Evolutionary conservation across 2,888 invertebrate genomes (phyloP).

Genomic region (Netelia melanura): DNA sequence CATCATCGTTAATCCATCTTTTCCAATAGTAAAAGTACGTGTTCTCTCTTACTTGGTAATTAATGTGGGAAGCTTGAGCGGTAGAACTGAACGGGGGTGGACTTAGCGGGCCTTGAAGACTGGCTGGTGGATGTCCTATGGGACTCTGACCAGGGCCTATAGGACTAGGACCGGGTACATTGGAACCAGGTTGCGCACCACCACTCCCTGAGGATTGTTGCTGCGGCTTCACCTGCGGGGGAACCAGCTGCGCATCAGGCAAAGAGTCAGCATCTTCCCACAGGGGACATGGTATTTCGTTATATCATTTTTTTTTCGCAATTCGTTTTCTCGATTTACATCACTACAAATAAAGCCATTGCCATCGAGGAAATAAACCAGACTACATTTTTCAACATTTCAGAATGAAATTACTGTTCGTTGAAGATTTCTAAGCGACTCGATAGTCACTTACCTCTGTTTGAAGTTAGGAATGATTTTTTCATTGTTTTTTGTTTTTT

Average conservation of each 20-base stretch:
- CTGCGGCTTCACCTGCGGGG: conserved; percentile 92
- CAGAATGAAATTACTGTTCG: background rate
- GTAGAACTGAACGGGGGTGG: conserved; percentile 86
- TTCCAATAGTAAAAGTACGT: conserved; percentile 57
- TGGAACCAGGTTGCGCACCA: conserved; percentile 84
- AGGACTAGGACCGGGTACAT: conserved; percentile 83
- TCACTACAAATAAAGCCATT: conserved; percentile 73
- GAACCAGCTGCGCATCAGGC: conserved; percentile 85
- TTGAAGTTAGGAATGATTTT: background rate
- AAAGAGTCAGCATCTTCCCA: conserved; percentile 85
- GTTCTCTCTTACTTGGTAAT: conserved; percentile 88
- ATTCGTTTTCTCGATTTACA: conserved; percentile 73
- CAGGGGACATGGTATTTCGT: conserved; percentile 81
- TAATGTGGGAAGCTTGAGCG: conserved; percentile 86
- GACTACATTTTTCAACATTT: background rate
- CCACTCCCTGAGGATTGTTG: conserved; percentile 87
- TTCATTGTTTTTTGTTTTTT: background rate
- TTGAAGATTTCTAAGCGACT: conserved; percentile 21
- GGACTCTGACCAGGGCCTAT: conserved; percentile 84
- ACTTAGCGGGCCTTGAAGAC: conserved; percentile 86
- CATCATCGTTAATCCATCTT: conserved; percentile 15
- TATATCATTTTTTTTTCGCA: conserved; percentile 31
- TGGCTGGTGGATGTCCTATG: conserved; percentile 87
- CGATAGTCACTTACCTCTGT: conserved; percentile 40
- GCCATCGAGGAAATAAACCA: background rate